Evolutionary conservation across 2,888 invertebrate species (phyloP).

Genomic region (Ophion ventricosus): DNA sequence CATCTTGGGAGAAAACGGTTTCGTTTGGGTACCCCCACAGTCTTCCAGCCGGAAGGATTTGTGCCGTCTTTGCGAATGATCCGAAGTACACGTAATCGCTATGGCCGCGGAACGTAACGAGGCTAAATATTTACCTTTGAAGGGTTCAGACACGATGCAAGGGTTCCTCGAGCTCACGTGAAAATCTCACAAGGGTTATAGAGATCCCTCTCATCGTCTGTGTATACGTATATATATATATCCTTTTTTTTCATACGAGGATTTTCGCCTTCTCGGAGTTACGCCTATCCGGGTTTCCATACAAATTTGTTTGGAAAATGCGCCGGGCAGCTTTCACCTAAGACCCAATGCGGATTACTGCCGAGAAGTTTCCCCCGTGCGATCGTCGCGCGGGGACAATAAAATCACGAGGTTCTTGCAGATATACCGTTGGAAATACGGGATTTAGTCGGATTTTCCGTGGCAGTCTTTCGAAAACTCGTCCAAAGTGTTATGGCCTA

Average conservation of each 20-base stretch:
- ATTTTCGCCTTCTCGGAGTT: neutral
- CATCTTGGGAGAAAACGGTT: conserved; percentile 3
- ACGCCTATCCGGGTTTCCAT: neutral
- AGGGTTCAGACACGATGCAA: conserved; percentile 67
- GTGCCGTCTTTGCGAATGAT: conserved; percentile 29
- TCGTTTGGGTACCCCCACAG: neutral
- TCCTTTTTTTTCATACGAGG: conserved; percentile 51
- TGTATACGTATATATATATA: conserved; percentile 61
- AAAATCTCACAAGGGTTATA: conserved; percentile 70
- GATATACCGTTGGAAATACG: conserved; percentile 53
- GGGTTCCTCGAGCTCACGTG: conserved; percentile 56
- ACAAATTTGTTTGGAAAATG: conserved; percentile 72
- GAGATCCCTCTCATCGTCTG: conserved; percentile 68
- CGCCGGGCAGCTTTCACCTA: conserved; percentile 78
- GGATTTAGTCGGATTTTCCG: conserved; percentile 31
- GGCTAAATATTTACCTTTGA: conserved; percentile 78
- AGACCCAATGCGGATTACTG: conserved; percentile 77
- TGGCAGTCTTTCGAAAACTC: neutral
- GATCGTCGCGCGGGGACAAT: conserved; percentile 68
- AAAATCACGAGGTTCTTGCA: conserved; percentile 67
- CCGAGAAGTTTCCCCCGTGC: conserved; percentile 48
- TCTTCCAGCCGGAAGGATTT: conserved; percentile 35
- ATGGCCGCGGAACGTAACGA: conserved; percentile 70
- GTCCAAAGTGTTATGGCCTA: neutral
- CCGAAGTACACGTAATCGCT: conserved; percentile 47